Evolutionary conservation across 2,797 vertebrate species (phyloP).

Genomic region (Poeciliopsis turneri): DNA sequence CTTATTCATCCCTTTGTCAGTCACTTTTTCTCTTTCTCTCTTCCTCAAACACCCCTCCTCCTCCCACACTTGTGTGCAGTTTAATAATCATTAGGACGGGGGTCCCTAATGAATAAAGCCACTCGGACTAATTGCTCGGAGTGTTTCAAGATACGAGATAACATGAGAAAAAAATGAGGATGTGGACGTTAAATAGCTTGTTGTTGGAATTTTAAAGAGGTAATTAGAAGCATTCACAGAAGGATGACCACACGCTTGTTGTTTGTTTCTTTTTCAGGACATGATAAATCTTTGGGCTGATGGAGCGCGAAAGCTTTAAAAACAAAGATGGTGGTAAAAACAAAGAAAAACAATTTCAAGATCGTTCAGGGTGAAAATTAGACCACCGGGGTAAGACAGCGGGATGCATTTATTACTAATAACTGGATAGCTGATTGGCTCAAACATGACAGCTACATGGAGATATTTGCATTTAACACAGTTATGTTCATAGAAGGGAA

Average conservation of each 20-base stretch:
- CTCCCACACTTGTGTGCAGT: constrained; percentile 65
- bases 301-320: constrained; percentile 48
- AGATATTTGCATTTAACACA: constrained; percentile 33
- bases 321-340: constrained; percentile 31
- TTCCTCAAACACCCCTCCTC: constrained; percentile 17
- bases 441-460: constrained; percentile 30
- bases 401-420: constrained; percentile 24
- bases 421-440: constrained; percentile 46
- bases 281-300: constrained; percentile 71
- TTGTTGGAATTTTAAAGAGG: constrained; percentile 74
- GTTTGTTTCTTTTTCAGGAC: constrained; percentile 68
- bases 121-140: constrained; percentile 80
- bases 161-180: constrained; percentile 59
- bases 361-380: constrained; percentile 63
- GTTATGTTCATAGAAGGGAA: constrained; percentile 7
- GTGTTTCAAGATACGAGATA: constrained; percentile 74
- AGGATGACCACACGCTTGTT: constrained; percentile 62
- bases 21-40: constrained; percentile 36
- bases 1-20: constrained; percentile 49
- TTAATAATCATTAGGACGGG: constrained; percentile 81
- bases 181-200: constrained; percentile 61
- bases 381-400: constrained; percentile 27
- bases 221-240: constrained; percentile 76
- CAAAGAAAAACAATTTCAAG: constrained; percentile 43
- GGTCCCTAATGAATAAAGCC: constrained; percentile 81